These are phyloP conservation scores for Acanthosepion pharaonis DNA, from an alignment of 2,888 invertebrate species.

Conservation along the genomic window DNA sequence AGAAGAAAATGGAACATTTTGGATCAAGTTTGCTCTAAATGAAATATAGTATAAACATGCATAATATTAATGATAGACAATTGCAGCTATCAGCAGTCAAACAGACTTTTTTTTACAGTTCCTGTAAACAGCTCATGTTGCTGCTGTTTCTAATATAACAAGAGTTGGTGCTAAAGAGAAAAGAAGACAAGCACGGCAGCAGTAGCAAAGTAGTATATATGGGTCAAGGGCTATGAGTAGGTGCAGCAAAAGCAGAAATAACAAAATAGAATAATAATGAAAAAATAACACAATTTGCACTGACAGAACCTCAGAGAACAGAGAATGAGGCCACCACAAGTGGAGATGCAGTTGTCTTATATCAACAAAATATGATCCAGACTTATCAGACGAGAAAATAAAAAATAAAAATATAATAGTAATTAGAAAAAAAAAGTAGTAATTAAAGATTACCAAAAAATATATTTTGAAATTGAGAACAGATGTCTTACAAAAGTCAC, in stretches of 20 bases:
- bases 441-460: too few species aligned
- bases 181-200: neutral
- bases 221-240: constrained; percentile 33
- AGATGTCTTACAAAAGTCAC: too few species aligned
- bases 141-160: constrained; percentile 15
- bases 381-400: constrained; percentile 2
- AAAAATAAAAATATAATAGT: neutral
- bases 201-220: constrained; percentile 16
- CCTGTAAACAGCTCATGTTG: constrained; percentile 17
- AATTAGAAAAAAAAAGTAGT: neutral
- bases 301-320: neutral
- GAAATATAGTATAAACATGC: neutral
- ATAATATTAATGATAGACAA: constrained; percentile 33
- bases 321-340: constrained; percentile 9
- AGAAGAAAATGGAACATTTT: neutral
- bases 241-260: constrained; percentile 33
- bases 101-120: neutral
- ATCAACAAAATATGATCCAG: neutral
- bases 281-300: constrained; percentile 33
- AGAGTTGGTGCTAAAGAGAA: neutral
- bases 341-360: constrained; percentile 16
- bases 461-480: too few species aligned
- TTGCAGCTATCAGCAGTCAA: constrained; percentile 24
- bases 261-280: constrained; percentile 33
- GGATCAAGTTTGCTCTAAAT: constrained; percentile 15